phyloP scores from a whole-genome alignment of 2,113 vertebrate genomes.

The Indri indri region DNA sequence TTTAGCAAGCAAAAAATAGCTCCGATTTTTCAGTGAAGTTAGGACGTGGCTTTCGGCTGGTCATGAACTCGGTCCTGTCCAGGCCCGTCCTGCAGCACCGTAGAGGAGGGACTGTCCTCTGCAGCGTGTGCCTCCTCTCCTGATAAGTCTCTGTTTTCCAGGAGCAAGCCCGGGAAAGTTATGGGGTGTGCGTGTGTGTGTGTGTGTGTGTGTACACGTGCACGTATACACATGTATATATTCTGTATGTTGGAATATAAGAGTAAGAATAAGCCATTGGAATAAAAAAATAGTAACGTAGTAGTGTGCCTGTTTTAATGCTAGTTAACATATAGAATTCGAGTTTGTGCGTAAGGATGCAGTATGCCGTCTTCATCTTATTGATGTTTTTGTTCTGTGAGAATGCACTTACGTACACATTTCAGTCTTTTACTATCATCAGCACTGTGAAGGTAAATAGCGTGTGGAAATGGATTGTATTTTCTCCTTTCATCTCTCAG shows the following conservation, averaged over 20 bases:
- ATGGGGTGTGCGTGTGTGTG: not conserved
- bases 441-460: fast-evolving
- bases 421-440: fast-evolving
- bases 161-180: not conserved
- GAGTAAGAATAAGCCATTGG: not conserved
- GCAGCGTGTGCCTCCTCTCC: fast-evolving
- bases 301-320: not conserved
- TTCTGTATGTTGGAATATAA: not conserved
- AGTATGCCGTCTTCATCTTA: fast-evolving
- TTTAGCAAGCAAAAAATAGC: not conserved
- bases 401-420: fast-evolving
- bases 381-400: not conserved
- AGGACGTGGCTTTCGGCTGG: not conserved
- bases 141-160: not conserved
- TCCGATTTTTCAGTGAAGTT: not conserved
- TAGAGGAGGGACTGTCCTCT: too few relatives aligned
- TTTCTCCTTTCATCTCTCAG: not conserved
- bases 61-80: not conserved
- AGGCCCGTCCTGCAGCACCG: not conserved
- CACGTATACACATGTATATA: fast-evolving
- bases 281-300: not conserved
- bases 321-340: too few relatives aligned
- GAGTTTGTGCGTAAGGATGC: not conserved
- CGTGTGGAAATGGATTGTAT: not conserved
- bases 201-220: not conserved